Evolutionary conservation across 2,797 vertebrate genomes (phyloP), one percentile per base, ranked within the genome.

Genomic region (Pogonophryne albipinna): DNA sequence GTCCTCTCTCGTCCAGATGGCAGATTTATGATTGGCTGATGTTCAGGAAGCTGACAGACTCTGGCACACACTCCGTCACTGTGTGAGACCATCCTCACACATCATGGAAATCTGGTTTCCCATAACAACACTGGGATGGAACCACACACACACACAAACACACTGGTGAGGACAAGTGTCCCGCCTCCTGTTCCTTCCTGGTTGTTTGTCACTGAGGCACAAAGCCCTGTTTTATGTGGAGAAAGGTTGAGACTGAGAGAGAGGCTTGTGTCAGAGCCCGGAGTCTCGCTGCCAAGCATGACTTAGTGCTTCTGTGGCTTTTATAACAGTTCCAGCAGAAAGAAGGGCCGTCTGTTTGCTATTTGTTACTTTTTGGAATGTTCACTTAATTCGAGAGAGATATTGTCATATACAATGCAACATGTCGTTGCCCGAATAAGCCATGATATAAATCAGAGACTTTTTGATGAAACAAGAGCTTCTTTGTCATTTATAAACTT

Each of bases 131-230:
- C 57, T 74, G 64, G 82, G 89, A 85, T 86, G 70, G 61, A 87
- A 84, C 70, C 86, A 77, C 77, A 81, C 6, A n/a, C 53, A 63
- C 61, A 74, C 70, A 78, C 66, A 60, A 68, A 73, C 51, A 69
- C 52, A 31, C 19, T 81, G 83, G 78, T 75, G 66, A 74, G 90
- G 86, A 78, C 66, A 72, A 89, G 86, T n/a, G 69, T 76, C 76
- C 87, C 81, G 73, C 87, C 90, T 85, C 80, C 73, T 87, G 88
- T 89, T 92, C 91, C 82, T 87, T 90, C 83, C 87, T 86, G 90
- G 81, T 70, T 91, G 91, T 92, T 93, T 92, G 86, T 89, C 82
- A 77, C 81, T 62, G 82, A 57, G 76, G 76, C 49, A 91, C 87
- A 93, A 91, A 92, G 82, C 74, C 75, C 62, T 79, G 91, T 89